A percentile compares a stretch with the other conserved stretches of the same genome.
phyloP scores from a whole-genome alignment of 2,797 vertebrate genomes.

The Diglossa cyanea region DNA sequence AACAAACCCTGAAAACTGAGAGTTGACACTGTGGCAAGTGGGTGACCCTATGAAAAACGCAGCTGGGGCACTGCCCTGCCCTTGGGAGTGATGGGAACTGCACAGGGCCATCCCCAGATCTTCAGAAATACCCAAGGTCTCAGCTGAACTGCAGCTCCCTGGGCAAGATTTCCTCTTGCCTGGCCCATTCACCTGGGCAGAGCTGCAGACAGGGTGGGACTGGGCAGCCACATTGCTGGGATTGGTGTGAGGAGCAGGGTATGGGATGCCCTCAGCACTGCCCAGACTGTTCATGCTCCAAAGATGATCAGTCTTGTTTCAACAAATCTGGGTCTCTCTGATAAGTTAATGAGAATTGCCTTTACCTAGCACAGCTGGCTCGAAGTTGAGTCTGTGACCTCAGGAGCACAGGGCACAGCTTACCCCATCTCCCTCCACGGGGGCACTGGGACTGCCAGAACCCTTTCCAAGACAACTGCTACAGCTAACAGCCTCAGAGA shows the following conservation, averaged over 20 bases:
- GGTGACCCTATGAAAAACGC: not conserved
- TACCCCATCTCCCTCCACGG: rapidly evolving
- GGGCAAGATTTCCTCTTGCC: not conserved
- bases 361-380: not conserved
- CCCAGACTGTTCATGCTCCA: not conserved
- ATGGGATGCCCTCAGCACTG: not conserved
- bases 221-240: not conserved
- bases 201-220: not conserved
- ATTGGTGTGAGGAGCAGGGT: not conserved
- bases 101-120: not conserved
- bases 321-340: not conserved
- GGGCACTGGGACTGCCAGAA: not conserved
- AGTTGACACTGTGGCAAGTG: not conserved
- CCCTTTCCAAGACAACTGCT: not conserved
- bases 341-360: not conserved
- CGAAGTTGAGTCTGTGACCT: not conserved
- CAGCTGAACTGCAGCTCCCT: not conserved
- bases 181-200: not conserved
- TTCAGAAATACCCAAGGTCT: not conserved
- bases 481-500: not conserved
- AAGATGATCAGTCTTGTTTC: not conserved
- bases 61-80: not conserved
- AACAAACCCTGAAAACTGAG: not conserved
- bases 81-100: not conserved
- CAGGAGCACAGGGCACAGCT: not conserved